Conservation (phyloP, 1,140 invertebrate species). For the Onthophagus taurus region DNA sequence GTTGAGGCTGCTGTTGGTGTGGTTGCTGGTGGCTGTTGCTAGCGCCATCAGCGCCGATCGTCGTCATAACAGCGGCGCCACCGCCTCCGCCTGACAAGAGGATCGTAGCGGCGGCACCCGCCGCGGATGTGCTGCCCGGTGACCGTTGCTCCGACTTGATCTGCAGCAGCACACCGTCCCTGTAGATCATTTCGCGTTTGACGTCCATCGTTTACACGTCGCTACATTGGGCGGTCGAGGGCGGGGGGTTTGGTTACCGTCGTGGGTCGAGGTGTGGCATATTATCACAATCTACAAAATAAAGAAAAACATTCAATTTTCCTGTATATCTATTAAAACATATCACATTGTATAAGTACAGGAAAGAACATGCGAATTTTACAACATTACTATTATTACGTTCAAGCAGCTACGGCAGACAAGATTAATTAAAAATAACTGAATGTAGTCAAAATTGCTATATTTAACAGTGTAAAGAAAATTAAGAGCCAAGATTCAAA, state of each 20-base stretch:
- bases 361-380: too few relatives aligned
- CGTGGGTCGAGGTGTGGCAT: conserved; percentile 20
- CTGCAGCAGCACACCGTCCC: conserved; percentile 31
- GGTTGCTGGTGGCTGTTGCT: conserved; percentile 6
- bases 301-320: too few relatives aligned
- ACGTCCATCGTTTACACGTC: conserved; percentile 28
- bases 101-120: not conserved
- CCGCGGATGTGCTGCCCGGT: conserved; percentile 17
- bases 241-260: conserved; percentile 21
- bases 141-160: conserved; percentile 33
- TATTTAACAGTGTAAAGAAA: too few relatives aligned
- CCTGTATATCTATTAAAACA: too few relatives aligned
- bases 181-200: conserved; percentile 35
- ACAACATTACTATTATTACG: too few relatives aligned
- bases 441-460: too few relatives aligned
- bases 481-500: too few relatives aligned
- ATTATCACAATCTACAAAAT: conserved; percentile 25
- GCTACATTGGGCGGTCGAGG: not conserved
- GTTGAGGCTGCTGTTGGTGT: conserved; percentile 9
- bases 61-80: conserved; percentile 1
- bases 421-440: too few relatives aligned
- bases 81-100: too few relatives aligned
- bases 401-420: too few relatives aligned
- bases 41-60: conserved; percentile 16
- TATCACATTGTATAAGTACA: too few relatives aligned